Percentiles rank a stretch among this genome's conserved stretches.
These are phyloP conservation scores for Ptychoptera albimana DNA, from an alignment of 2,888 invertebrate genomes.

Conservation along the genomic window DNA sequence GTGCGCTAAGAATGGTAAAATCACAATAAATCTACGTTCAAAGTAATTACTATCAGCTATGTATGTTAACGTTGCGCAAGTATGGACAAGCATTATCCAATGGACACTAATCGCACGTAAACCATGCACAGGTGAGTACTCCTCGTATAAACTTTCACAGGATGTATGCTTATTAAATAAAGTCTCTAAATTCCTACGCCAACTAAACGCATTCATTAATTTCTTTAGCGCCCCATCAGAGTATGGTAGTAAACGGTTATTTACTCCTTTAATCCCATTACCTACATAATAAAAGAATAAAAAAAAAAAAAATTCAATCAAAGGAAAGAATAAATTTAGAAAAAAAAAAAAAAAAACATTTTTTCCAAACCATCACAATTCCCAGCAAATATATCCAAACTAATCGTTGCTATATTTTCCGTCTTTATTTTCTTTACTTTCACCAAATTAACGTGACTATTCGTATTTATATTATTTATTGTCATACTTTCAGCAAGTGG, in stretches of 20 bases:
- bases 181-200: constrained; percentile 6
- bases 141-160: constrained; percentile 27
- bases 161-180: constrained; percentile 2
- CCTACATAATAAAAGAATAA: no score
- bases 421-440: constrained; percentile 24
- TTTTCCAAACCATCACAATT: constrained; percentile 21
- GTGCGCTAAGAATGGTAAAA: no score
- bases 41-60: constrained; percentile 22
- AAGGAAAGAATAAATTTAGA: background rate
- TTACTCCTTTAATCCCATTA: constrained; percentile 1
- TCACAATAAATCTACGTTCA: no score
- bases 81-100: constrained; percentile 47
- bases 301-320: no score
- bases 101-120: constrained; percentile 45
- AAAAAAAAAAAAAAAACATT: constrained; percentile 6
- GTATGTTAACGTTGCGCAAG: constrained; percentile 45
- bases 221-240: constrained; percentile 4
- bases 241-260: background rate
- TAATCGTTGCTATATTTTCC: constrained; percentile 28
- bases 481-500: constrained; percentile 14
- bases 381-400: constrained; percentile 22
- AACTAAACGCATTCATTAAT: constrained; percentile 10
- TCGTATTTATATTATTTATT: constrained; percentile 20
- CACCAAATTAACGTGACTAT: constrained; percentile 23
- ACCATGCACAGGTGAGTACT: constrained; percentile 40